Evolutionary conservation across 2,113 vertebrate species (phyloP).

Genomic region (Neogobius melanostomus): DNA sequence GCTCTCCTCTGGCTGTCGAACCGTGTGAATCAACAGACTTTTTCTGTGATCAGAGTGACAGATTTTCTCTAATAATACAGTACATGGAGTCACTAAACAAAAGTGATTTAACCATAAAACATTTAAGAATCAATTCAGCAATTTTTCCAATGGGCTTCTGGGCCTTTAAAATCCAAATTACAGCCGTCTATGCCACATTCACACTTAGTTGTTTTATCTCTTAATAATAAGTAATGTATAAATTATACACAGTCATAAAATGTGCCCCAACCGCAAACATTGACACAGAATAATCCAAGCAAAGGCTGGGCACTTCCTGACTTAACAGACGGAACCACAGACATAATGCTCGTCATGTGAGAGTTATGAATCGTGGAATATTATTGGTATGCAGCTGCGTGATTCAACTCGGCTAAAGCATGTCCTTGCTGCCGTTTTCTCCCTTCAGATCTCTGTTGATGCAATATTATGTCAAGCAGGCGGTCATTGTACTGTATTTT

Average conservation of each 20-base stretch:
- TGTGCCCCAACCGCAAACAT: neutral
- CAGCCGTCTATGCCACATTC: neutral
- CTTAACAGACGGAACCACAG: neutral
- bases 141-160: too few species aligned
- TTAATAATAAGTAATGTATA: too few species aligned
- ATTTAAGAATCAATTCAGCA: too few species aligned
- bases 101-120: too few species aligned
- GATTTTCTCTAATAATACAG: too few species aligned
- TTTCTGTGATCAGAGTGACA: too few species aligned
- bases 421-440: slow-evolving; percentile 14
- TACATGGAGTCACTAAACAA: too few species aligned
- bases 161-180: neutral
- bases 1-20: too few species aligned
- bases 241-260: neutral
- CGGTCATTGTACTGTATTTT: slow-evolving; percentile 1
- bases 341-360: neutral
- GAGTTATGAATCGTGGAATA: neutral
- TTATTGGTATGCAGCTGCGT: neutral
- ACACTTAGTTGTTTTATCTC: neutral
- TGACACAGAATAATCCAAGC: neutral
- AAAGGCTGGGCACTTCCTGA: neutral
- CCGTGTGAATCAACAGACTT: too few species aligned
- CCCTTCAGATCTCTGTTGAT: slow-evolving; percentile 12
- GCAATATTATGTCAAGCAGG: slow-evolving; percentile 24
- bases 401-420: slow-evolving; percentile 15